phyloP scores from a whole-genome alignment of 2,797 vertebrate genomes.

The Phalloptychus januarius region DNA sequence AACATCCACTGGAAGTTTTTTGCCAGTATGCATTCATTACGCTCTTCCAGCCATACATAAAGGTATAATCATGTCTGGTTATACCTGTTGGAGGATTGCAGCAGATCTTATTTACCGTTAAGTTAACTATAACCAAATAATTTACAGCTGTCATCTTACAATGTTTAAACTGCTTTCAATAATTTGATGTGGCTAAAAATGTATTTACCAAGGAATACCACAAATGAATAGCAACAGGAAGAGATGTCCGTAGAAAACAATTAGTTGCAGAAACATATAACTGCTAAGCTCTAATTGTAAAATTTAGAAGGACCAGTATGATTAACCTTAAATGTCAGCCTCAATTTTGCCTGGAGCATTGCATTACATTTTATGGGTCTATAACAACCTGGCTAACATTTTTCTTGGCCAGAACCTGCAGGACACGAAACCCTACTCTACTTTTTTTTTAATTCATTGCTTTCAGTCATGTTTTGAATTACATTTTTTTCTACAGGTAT shows the following conservation, averaged over 20 bases:
- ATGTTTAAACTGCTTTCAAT: not conserved
- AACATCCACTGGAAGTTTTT: slow-evolving; percentile 62
- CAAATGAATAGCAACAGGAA: not conserved
- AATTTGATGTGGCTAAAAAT: not conserved
- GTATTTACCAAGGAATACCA: not conserved
- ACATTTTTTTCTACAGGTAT: slow-evolving; percentile 29
- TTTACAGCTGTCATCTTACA: not conserved
- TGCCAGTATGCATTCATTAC: slow-evolving; percentile 59
- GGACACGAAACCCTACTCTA: slow-evolving; percentile 54
- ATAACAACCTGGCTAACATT: slow-evolving; percentile 37
- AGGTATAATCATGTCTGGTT: not conserved
- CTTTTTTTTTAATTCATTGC: slow-evolving; percentile 16
- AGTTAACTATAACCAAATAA: not conserved
- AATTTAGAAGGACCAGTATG: slow-evolving; percentile 70
- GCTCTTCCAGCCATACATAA: slow-evolving; percentile 15
- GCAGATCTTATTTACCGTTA: not conserved
- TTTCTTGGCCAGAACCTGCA: slow-evolving; percentile 47
- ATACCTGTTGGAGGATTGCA: not conserved
- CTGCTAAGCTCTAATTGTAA: slow-evolving; percentile 62
- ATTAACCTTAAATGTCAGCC: slow-evolving; percentile 72
- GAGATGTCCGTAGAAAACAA: not conserved
- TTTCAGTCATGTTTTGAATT: slow-evolving; percentile 55
- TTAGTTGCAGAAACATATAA: slow-evolving; percentile 64
- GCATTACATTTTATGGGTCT: slow-evolving; percentile 32
- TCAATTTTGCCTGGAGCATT: slow-evolving; percentile 59